Evolutionary conservation across 2,888 invertebrate genomes (phyloP).

Genomic region (Dione vanillae): DNA sequence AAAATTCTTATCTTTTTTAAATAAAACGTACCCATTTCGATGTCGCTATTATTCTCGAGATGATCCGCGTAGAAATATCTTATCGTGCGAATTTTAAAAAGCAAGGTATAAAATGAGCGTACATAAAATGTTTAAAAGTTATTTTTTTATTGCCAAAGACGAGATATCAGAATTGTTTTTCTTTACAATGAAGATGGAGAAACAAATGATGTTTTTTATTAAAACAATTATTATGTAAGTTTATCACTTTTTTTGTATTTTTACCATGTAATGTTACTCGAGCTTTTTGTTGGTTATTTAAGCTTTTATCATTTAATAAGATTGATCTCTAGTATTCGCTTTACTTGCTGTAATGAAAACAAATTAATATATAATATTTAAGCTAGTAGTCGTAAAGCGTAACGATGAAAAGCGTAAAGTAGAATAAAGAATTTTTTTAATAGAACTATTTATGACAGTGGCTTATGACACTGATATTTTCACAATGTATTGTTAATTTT

Average conservation of each 20-base stretch:
- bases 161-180: conserved; percentile 24
- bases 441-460: too few species aligned
- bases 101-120: conserved; percentile 2
- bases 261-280: too few species aligned
- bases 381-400: too few species aligned
- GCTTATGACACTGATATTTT: too few species aligned
- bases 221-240: conserved; percentile 1
- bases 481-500: too few species aligned
- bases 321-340: too few species aligned
- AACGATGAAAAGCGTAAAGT: too few species aligned
- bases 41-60: conserved; percentile 10
- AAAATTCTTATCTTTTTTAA: conserved; percentile 15
- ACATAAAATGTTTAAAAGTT: conserved; percentile 15
- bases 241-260: neutral
- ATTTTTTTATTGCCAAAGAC: conserved; percentile 24
- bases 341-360: too few species aligned
- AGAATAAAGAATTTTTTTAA: too few species aligned
- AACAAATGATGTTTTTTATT: conserved; percentile 17
- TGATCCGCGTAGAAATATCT: conserved; percentile 22
- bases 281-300: too few species aligned
- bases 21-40: conserved; percentile 8
- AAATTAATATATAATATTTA: too few species aligned
- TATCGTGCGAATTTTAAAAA: conserved; percentile 21
- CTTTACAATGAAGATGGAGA: conserved; percentile 3
- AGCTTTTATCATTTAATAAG: too few species aligned